These are phyloP conservation scores for Cettia cetti DNA, from an alignment of 2,113 vertebrate species.

Conservation along the genomic window DNA sequence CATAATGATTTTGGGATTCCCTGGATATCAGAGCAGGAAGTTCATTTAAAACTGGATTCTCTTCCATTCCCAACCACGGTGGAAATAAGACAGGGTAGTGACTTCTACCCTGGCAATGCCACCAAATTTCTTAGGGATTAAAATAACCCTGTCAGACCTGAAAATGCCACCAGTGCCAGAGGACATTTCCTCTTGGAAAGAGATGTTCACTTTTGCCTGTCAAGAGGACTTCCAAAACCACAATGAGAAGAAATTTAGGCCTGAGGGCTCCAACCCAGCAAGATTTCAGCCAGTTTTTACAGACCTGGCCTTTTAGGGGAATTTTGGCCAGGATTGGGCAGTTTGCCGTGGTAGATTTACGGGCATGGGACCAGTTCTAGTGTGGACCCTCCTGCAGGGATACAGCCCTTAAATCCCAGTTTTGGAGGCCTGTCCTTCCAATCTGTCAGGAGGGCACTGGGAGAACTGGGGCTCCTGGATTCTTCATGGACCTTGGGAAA, in stretches of 20 bases:
- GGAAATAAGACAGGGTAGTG: not conserved
- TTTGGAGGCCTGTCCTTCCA: not conserved
- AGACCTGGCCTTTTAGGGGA: rapidly evolving
- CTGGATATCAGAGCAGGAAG: not conserved
- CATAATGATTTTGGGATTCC: not conserved
- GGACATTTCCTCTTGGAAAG: not conserved
- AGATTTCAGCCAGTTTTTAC: not conserved
- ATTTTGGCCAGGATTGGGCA: not conserved
- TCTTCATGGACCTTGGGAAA: not conserved
- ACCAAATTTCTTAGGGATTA: not conserved
- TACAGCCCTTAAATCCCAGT: not conserved
- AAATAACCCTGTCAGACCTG: not conserved
- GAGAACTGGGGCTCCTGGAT: not conserved
- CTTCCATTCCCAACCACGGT: not conserved
- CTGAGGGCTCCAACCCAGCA: not conserved
- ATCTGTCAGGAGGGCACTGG: not conserved
- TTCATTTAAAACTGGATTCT: not conserved
- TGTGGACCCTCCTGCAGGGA: not conserved
- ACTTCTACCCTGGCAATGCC: not conserved
- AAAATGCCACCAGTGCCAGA: not conserved
- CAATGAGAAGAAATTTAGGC: not conserved
- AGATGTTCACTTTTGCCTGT: not conserved
- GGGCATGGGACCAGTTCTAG: rapidly evolving
- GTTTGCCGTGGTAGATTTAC: not conserved
- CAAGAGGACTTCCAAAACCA: not conserved